phyloP scores from a whole-genome alignment of 1,140 invertebrate genomes.

The Chymomyza costata region DNA sequence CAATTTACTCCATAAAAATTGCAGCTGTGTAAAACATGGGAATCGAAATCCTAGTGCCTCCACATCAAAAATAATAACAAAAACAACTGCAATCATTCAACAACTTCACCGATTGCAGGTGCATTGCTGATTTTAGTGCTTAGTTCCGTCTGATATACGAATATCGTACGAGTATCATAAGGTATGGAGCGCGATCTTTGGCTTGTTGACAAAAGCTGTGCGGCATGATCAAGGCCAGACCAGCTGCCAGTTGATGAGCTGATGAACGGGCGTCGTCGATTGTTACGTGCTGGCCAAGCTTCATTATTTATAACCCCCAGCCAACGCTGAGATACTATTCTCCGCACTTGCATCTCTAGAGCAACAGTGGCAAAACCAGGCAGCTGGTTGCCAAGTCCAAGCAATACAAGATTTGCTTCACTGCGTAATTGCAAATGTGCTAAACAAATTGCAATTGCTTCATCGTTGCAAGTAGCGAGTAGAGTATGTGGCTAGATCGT shows the following conservation, averaged over 20 bases:
- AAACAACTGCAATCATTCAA: no score
- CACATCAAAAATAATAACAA: no score
- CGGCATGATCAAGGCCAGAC: conserved; percentile 37
- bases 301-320: conserved; percentile 38
- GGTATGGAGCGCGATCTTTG: no score
- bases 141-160: no score
- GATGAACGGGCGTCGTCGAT: conserved; percentile 35
- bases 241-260: conserved; percentile 21
- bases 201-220: conserved; percentile 32
- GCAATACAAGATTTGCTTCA: background rate
- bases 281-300: conserved; percentile 34
- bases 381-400: conserved; percentile 5
- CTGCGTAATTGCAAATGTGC: conserved; percentile 33
- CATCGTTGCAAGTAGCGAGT: background rate
- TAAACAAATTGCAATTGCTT: conserved; percentile 36
- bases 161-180: no score
- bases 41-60: no score
- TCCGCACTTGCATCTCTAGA: background rate
- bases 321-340: no score
- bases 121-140: no score
- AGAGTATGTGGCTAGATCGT: no score
- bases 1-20: no score
- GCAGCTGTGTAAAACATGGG: no score
- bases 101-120: no score
- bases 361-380: conserved; percentile 14